Evolutionary conservation across 1,140 invertebrate genomes (phyloP).

Genomic region (Drosophila gunungcola): DNA sequence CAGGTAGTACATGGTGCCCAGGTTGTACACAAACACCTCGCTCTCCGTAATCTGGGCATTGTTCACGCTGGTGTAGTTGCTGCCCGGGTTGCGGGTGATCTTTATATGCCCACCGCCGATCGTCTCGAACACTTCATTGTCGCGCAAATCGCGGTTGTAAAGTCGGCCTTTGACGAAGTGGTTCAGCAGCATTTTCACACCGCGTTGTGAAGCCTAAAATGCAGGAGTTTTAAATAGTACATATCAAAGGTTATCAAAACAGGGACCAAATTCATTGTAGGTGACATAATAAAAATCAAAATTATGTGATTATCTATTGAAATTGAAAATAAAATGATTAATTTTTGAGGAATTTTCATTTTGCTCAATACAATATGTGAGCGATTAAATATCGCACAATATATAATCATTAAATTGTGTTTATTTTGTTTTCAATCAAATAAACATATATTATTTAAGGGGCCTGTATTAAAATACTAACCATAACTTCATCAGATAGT

Average conservation of each 20-base stretch:
- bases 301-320: no score
- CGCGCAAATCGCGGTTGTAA: constrained; percentile 86
- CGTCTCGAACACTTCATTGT: constrained; percentile 85
- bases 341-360: no score
- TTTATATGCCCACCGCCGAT: constrained; percentile 86
- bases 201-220: constrained; percentile 85
- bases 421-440: no score
- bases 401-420: no score
- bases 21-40: constrained; percentile 87
- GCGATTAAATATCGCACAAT: no score
- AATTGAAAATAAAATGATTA: no score
- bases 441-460: no score
- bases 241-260: no score
- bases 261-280: no score
- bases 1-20: constrained; percentile 88
- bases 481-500: constrained; percentile 87
- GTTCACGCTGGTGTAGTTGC: constrained; percentile 85
- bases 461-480: constrained; percentile 24
- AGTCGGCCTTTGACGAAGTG: constrained; percentile 88
- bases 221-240: no score
- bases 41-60: constrained; percentile 86
- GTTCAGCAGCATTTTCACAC: constrained; percentile 87
- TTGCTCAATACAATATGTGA: no score
- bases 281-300: no score
- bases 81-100: constrained; percentile 85